Conservation (phyloP, 1,140 invertebrate species). For the Pseudomyrmex sp. region DNA sequence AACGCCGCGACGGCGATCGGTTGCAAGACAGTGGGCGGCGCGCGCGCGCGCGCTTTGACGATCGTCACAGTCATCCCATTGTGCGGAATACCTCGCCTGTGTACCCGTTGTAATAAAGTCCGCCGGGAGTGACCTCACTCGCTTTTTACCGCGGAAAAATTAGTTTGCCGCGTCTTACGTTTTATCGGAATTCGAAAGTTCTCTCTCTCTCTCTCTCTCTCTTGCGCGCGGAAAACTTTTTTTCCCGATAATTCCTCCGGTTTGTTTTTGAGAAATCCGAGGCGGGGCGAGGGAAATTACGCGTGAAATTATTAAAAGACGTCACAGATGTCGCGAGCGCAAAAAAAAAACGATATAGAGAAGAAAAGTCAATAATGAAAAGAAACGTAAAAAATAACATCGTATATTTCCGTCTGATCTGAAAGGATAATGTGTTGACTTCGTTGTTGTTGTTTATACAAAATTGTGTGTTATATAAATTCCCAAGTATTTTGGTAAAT, state of each 20-base stretch:
- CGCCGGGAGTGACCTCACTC: not conserved
- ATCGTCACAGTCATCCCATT: conserved; percentile 7
- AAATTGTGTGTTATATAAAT: not conserved
- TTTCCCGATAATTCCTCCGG: not conserved
- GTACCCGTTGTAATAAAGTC: conserved; percentile 37
- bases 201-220: too few relatives aligned
- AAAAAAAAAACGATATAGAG: not conserved
- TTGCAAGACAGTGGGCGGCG: conserved; percentile 19
- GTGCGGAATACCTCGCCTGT: conserved; percentile 11
- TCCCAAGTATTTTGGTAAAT: too few relatives aligned
- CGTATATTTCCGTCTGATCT: too few relatives aligned
- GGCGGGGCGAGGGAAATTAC: not conserved
- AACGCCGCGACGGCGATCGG: conserved; percentile 32
- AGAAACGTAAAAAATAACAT: not conserved
- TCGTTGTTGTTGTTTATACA: not conserved
- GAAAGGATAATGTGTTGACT: not conserved
- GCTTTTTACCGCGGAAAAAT: conserved; percentile 39
- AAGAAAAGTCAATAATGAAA: not conserved
- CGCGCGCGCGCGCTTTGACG: conserved; percentile 9
- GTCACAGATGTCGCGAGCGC: conserved; percentile 18
- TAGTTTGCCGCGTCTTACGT: conserved; percentile 23
- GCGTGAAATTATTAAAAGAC: conserved; percentile 22
- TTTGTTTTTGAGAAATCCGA: not conserved
- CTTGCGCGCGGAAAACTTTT: not conserved
- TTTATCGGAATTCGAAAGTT: conserved; percentile 14